phyloP scores from a whole-genome alignment of 2,888 invertebrate genomes.

The Plebejus melissa region DNA sequence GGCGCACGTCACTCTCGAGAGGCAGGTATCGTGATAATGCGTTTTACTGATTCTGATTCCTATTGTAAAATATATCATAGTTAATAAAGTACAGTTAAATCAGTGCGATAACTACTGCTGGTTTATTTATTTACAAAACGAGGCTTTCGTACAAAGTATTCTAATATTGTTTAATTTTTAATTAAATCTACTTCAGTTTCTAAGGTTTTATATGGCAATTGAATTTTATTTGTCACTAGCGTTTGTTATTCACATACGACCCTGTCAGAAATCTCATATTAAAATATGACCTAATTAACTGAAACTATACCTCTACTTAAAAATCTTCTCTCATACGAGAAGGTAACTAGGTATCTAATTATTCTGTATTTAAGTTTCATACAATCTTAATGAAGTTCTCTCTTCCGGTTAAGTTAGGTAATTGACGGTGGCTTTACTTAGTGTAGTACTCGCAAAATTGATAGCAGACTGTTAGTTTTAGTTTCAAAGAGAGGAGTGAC shows the following conservation, averaged over 20 bases:
- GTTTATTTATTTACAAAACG: too few species aligned
- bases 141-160: too few species aligned
- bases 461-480: conserved; percentile 18
- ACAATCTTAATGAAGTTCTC: conserved; percentile 29
- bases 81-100: too few species aligned
- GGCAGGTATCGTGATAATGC: not conserved
- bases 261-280: too few species aligned
- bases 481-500: conserved; percentile 7
- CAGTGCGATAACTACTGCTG: too few species aligned
- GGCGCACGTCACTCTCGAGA: conserved; percentile 22
- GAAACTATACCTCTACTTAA: not conserved
- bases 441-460: conserved; percentile 22
- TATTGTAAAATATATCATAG: too few species aligned
- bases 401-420: conserved; percentile 30
- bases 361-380: conserved; percentile 15
- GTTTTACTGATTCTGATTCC: not conserved
- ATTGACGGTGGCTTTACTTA: conserved; percentile 29
- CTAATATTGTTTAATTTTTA: too few species aligned
- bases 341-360: not conserved
- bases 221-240: too few species aligned
- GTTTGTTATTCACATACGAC: too few species aligned
- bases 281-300: not conserved
- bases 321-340: not conserved
- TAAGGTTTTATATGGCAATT: too few species aligned
- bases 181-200: too few species aligned